Base-by-base conservation (phyloP, 2,888 invertebrate species). In the Dioctria rufipes region DNA sequence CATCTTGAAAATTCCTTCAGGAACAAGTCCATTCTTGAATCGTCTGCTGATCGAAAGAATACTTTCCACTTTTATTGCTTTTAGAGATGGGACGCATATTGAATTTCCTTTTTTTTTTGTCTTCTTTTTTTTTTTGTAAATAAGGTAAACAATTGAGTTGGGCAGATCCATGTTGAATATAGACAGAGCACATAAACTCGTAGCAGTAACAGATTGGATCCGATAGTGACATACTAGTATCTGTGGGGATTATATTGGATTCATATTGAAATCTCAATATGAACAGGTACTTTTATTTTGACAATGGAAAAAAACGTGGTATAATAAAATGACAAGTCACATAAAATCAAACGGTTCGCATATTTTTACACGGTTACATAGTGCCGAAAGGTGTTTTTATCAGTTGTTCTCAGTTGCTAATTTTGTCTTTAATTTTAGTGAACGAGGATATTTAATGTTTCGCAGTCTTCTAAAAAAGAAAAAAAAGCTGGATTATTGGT, bases 11-110 rank as follows among this genome's bases (percentile, higher is more conserved):
- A 61, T 39, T 61, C 4, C 39, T 13, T 4, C 5, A 6, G 37
- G 61, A 61, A 13, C 11, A n/a, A 5, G 8, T 6, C 37, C 25
- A 25, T 37, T 25, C 11, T 25, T 25, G 25, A 25, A 25, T 25
- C 25, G 25, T 25, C 2, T 25, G 25, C 25, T 25, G 25, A 25
- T 25, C n/a, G 5, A 11, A 25, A n/a, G n/a, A 11, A 58, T 61
- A 54, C 54, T 11, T 54, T 54, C 54, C 54, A 4, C n/a, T 4
- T 40, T 61, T 61, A 61, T 37, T 61, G 61, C 61, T 61, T 61
- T 51, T 37, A 61, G n/a, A 8, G 25, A 61, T 61, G 61, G 39
- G 25, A n/a, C 39, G 37, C 39, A 39, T 61, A 61, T 61, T 39
- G 61, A 61, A 61, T 39, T 61, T 61, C 4, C 2, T 25, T 61